Conservation (phyloP, 2,113 vertebrate species). For the human region DNA sequence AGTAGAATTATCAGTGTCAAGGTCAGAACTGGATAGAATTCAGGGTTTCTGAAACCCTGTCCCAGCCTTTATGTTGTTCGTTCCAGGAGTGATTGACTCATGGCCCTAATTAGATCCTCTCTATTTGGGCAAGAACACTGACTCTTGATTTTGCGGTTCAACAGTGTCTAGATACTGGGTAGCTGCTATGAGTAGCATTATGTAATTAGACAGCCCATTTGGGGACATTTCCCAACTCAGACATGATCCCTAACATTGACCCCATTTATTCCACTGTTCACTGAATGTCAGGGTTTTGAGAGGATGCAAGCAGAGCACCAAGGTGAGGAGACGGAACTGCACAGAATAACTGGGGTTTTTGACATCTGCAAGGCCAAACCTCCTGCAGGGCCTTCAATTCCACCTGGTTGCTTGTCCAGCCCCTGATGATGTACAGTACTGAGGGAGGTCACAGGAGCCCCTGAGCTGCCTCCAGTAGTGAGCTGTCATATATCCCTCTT, state of each 20-base stretch:
- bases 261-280: background rate
- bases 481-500: background rate
- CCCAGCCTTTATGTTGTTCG: background rate
- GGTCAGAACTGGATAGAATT: background rate
- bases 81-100: background rate
- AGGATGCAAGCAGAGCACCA: background rate
- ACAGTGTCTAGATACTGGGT: background rate
- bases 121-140: background rate
- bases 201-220: background rate
- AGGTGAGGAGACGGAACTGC: background rate
- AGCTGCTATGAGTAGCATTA: background rate
- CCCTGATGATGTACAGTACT: background rate
- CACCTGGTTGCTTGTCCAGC: background rate
- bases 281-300: background rate
- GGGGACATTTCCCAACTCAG: background rate
- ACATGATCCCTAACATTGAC: background rate
- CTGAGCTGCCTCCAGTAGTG: background rate
- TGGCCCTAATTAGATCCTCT: background rate
- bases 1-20: background rate
- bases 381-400: background rate
- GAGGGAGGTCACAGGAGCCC: background rate
- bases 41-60: background rate
- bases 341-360: background rate
- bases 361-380: background rate
- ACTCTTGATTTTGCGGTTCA: background rate